Evolutionary conservation across 2,113 vertebrate species (phyloP), one percentile per base, ranked within the genome.

Genomic region (Ceyx cyanopectus): DNA sequence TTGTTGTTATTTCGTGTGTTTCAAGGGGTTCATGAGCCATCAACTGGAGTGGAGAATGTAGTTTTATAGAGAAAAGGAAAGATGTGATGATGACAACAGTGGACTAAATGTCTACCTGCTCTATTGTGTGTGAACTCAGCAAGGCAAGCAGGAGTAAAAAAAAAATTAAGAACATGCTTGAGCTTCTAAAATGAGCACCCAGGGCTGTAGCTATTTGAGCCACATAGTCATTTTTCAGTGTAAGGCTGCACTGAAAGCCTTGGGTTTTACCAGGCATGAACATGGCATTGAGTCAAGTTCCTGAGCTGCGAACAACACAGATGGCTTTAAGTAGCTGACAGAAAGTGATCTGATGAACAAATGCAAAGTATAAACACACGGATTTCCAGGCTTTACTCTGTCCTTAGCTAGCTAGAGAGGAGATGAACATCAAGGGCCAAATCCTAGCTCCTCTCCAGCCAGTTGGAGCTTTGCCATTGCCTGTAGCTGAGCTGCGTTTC

Each of bases 311-410:
- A 45, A 45, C 43, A 45, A 45, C 43, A 45, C 43, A 45, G 43
- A 45, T 45, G 43, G 43, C 43, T 45, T 45, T 45, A 45, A 45
- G 43, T 45, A 45, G 43, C 43, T 45, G 43, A 45, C 43, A 45
- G 43, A 45, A 45, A 45, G 43, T 45, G 43, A 45, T 45, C 43
- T 45, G 43, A 45, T 45, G 43, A 45, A 45, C 43, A 45, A 45
- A 91, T 66, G 37, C 22, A 22, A 90, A 92, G 45, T 60, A 88
- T 92, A 95, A 95, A 96, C 92, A 94, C 53, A 32, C 53, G 72
- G 87, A 95, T 95, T 95, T 94, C 79, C 92, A 87, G 56, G 85
- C 10, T 89, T 95, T 91, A 81, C 63, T 91, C 65, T 85, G 46
- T 95, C 57, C 57, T 77, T 88, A 83, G 76, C 43, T 56, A 73